These are phyloP conservation scores for Pseudorasbora parva DNA, from an alignment of 2,113 vertebrate species.

Conservation along the genomic window DNA sequence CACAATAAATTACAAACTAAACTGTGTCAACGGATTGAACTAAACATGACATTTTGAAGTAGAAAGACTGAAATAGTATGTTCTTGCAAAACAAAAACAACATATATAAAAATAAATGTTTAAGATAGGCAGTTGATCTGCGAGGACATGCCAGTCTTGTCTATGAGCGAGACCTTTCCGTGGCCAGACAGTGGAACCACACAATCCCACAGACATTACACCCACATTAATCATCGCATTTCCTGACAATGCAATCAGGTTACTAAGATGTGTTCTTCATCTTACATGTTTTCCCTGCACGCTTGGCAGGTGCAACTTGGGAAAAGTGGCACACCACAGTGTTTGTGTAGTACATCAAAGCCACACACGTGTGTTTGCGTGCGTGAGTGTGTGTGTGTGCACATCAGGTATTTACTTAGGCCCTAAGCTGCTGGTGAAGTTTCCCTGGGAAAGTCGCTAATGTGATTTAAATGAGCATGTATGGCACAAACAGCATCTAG, in stretches of 20 bases:
- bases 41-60: neutral
- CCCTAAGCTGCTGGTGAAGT: neutral
- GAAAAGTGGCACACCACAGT: constrained; percentile 15
- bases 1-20: no score
- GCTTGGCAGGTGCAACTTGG: constrained; percentile 39
- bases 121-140: constrained; percentile 1
- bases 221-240: constrained; percentile 35
- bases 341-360: constrained; percentile 40
- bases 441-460: constrained; percentile 44
- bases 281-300: constrained; percentile 21
- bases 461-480: constrained; percentile 63
- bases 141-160: neutral
- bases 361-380: neutral
- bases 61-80: neutral
- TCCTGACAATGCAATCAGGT: constrained; percentile 51
- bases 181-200: constrained; percentile 32
- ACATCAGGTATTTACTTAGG: constrained; percentile 32
- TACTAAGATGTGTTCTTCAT: neutral
- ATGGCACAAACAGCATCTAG: constrained; percentile 54
- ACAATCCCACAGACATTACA: constrained; percentile 28
- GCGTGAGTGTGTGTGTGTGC: constrained; percentile 21
- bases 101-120: neutral
- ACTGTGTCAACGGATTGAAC: no score
- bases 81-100: neutral
- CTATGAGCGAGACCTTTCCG: constrained; percentile 8